Conservation (phyloP, 2,888 invertebrate genomes). For the Drosophila paramelanica region DNA sequence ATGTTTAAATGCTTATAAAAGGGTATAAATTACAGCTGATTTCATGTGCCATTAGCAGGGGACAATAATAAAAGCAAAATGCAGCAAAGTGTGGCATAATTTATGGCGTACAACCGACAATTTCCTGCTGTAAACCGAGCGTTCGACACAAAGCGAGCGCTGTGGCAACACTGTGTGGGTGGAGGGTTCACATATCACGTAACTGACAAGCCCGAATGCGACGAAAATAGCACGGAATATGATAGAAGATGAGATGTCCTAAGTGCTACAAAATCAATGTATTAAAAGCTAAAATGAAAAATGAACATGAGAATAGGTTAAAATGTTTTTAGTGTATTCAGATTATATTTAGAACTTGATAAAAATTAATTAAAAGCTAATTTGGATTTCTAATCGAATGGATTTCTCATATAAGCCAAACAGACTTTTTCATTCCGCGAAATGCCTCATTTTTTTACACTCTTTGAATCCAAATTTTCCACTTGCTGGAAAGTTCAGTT, state of each 20-base stretch:
- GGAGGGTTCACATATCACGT: conserved; percentile 5
- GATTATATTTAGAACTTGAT: no score
- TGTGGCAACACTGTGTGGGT: background rate
- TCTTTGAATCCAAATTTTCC: no score
- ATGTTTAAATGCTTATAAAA: conserved; percentile 46
- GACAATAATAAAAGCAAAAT: conserved; percentile 39
- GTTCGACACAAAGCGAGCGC: conserved; percentile 10
- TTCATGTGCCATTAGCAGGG: conserved; percentile 47
- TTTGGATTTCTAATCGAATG: no score
- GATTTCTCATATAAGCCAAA: no score
- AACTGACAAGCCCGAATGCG: background rate
- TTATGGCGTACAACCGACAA: conserved; percentile 56
- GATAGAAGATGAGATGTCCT: background rate
- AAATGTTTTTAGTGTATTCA: background rate
- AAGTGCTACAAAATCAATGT: background rate
- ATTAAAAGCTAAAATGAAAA: background rate
- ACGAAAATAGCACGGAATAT: background rate
- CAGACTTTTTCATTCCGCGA: no score
- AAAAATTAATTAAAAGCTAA: no score
- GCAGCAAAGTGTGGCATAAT: conserved; percentile 57
- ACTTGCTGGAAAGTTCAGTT: no score
- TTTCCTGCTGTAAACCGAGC: conserved; percentile 41
- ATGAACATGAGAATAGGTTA: background rate
- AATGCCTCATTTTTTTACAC: no score
- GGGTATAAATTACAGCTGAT: conserved; percentile 54